phyloP scores from a whole-genome alignment of 64 coral and sea anemone genomes.

The Pocillopora damicornis region DNA sequence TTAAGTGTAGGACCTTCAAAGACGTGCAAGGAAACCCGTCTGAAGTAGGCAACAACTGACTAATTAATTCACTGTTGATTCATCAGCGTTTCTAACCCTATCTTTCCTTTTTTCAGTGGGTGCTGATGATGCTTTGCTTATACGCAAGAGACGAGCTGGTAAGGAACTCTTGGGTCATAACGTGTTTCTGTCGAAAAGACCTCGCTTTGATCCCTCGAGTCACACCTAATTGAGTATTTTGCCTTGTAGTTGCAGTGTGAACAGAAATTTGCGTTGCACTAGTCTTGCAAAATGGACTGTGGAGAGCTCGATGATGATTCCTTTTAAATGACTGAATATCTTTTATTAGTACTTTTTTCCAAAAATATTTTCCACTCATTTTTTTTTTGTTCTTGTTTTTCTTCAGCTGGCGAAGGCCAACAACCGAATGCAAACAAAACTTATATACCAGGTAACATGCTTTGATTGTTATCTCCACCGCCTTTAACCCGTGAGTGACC shows the following conservation, averaged over 20 bases:
- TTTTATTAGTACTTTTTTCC: no score
- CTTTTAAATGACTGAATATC: no score
- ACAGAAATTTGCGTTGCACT: no score
- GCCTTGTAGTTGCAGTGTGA: no score
- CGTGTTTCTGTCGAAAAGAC: no score
- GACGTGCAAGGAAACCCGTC: no score
- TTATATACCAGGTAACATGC: not conserved
- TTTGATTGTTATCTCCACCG: not conserved
- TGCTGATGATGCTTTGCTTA: not conserved
- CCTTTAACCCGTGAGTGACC: not conserved
- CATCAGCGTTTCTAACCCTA: not conserved
- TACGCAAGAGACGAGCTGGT: constrained; percentile 24
- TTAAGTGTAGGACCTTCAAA: no score
- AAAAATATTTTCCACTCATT: no score
- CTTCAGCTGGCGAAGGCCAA: not conserved
- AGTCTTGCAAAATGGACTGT: no score
- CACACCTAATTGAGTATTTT: no score
- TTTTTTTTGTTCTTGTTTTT: not conserved
- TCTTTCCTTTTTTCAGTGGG: not conserved
- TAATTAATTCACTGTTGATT: not conserved
- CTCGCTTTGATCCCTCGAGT: no score
- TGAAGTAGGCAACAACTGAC: not conserved
- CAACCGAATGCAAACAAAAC: not conserved
- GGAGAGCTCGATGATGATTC: no score
- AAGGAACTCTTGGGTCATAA: not conserved